Evolutionary conservation across 1,140 invertebrate genomes (phyloP), one percentile per base, ranked within the genome.

Genomic region (Armadillidium nasatum): DNA sequence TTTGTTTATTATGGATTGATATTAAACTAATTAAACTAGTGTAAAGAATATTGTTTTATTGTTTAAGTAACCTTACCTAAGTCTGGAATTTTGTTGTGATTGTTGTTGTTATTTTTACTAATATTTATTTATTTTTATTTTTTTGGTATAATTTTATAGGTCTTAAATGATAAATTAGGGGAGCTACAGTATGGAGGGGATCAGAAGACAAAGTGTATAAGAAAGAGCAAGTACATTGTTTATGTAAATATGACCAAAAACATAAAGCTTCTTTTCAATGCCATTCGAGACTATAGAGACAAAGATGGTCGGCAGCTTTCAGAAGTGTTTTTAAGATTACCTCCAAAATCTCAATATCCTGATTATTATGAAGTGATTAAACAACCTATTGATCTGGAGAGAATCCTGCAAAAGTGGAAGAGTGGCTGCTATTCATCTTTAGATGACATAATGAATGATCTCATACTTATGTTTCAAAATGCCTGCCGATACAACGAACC

Each of bases 401-500:
- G 91, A 80, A 98, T 99, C 79, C 90, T 92, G 0, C 91, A 94
- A 69, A 96, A 95, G 83, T 86, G 97, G 60, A 93, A 93, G 83
- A 89, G 89, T 45, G 84, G 82, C 43, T 85, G 84, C 0, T 99
- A 99, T 84, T 91, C 92, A 15, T 90, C 88, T 75, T 86, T 99
- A 10, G 95, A 97, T 72, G 95, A 98, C 80, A 85, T 99, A 60
- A 90, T 96, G 0, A 89, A 91, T 0, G 97, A 99, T 86, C 93
- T 99, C 83, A 91, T 95, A 80, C 87, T 98, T 15, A 98, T 99
- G 95, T 97, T 99, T 85, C 96, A 99, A 82, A 99, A 99, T 85
- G 97, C 97, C 43, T 99, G 96, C 87, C 97, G 97, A 86, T 99
- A 97, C 85, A 99, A 99, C 85, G 97, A 99, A 85, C 97, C 97